Conservation (phyloP, 2,888 invertebrate species). For the Trichogramma dendrolimi region DNA sequence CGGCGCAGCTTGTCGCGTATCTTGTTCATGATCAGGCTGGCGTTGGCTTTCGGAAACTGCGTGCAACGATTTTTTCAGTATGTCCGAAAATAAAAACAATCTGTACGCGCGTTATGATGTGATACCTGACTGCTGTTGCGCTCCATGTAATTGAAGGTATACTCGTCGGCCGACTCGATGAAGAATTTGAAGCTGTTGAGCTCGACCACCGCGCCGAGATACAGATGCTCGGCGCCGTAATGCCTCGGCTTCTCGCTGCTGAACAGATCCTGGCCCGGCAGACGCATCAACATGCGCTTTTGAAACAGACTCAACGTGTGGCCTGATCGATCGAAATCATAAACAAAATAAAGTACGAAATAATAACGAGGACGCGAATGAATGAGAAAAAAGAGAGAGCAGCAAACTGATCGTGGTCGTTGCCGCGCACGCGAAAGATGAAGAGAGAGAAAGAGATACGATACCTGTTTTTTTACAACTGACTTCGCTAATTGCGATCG, state of each 20-base stretch:
- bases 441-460: too few relatives aligned
- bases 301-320: slow-evolving; percentile 55
- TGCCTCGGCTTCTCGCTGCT: slow-evolving; percentile 68
- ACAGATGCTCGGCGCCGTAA: slow-evolving; percentile 77
- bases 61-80: background rate
- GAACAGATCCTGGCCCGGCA: slow-evolving; percentile 71
- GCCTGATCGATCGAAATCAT: slow-evolving; percentile 47
- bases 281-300: slow-evolving; percentile 64
- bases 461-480: slow-evolving; percentile 68
- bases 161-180: slow-evolving; percentile 78
- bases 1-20: slow-evolving; percentile 65
- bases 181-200: slow-evolving; percentile 76
- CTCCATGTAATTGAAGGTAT: slow-evolving; percentile 84
- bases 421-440: background rate
- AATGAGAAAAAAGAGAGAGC: slow-evolving; percentile 7
- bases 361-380: background rate
- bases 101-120: background rate
- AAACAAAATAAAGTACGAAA: slow-evolving; percentile 2
- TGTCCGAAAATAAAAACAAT: slow-evolving; percentile 13
- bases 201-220: slow-evolving; percentile 74
- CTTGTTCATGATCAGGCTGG: slow-evolving; percentile 69
- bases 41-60: slow-evolving; percentile 72
- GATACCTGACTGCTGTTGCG: slow-evolving; percentile 66
- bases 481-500: slow-evolving; percentile 77
- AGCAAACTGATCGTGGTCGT: background rate